Evolutionary conservation across 2,113 vertebrate species (phyloP).

Genomic region (Ardeotis arabs): DNA sequence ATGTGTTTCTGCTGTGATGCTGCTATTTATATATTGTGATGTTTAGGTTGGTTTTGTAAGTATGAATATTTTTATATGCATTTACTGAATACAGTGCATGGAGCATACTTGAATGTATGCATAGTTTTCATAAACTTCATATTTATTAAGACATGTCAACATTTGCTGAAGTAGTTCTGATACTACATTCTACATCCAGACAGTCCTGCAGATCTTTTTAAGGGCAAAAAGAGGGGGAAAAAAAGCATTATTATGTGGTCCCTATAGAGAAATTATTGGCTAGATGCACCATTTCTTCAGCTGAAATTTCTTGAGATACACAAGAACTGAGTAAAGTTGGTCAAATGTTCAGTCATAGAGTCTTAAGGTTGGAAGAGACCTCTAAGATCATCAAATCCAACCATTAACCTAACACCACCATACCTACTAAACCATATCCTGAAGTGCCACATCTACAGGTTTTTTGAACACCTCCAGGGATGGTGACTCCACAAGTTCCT

Average conservation of each 20-base stretch:
- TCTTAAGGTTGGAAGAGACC: too few relatives aligned
- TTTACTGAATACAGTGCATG: background rate
- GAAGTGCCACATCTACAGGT: too few relatives aligned
- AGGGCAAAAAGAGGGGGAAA: background rate
- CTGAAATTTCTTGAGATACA: background rate
- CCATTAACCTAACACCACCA: too few relatives aligned
- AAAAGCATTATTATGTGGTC: background rate
- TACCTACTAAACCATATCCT: too few relatives aligned
- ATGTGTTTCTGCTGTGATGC: slow-evolving; percentile 21
- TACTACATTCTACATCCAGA: background rate
- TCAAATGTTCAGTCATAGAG: background rate
- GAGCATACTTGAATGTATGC: background rate
- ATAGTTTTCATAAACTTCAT: background rate
- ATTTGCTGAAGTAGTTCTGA: background rate
- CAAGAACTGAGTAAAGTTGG: background rate
- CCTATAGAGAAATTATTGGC: background rate
- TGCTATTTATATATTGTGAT: background rate
- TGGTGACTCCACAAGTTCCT: too few relatives aligned
- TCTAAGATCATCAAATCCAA: too few relatives aligned
- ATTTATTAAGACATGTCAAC: background rate
- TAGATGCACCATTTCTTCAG: background rate
- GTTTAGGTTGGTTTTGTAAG: background rate
- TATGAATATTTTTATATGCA: background rate
- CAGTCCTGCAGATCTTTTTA: background rate
- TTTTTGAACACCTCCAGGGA: too few relatives aligned